phyloP scores from a whole-genome alignment of 1,140 invertebrate genomes.

The Gonioctena quinquepunctata region DNA sequence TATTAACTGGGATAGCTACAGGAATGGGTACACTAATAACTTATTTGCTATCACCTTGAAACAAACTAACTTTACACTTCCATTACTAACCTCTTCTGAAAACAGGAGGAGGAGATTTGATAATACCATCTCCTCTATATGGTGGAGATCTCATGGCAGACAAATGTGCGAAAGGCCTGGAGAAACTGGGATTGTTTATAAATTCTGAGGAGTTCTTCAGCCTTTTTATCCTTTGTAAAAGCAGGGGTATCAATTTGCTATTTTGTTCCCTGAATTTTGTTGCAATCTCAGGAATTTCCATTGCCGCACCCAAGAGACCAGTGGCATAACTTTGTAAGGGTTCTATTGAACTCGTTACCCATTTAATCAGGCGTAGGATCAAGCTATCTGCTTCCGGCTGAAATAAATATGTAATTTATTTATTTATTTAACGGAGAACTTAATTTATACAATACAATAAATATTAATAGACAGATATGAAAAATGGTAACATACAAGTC shows the following conservation, averaged over 20 bases:
- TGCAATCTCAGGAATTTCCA: slow-evolving; percentile 95
- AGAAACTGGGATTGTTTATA: slow-evolving; percentile 25
- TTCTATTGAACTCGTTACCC: slow-evolving; percentile 86
- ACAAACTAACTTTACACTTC: background rate
- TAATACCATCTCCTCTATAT: slow-evolving; percentile 37
- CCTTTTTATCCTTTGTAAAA: slow-evolving; percentile 80
- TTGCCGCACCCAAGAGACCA: slow-evolving; percentile 90
- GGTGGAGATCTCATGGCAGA: slow-evolving; percentile 50
- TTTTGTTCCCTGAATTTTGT: slow-evolving; percentile 89
- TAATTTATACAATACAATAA: background rate
- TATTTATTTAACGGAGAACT: background rate
- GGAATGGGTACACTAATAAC: too few relatives aligned
- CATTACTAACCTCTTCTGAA: slow-evolving; percentile 16
- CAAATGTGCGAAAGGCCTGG: slow-evolving; percentile 66
- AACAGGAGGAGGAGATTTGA: slow-evolving; percentile 23
- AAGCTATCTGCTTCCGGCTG: slow-evolving; percentile 82
- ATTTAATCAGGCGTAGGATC: slow-evolving; percentile 82
- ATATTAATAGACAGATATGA: too few relatives aligned
- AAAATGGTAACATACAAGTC: too few relatives aligned
- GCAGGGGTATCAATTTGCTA: slow-evolving; percentile 80
- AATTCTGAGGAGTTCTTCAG: slow-evolving; percentile 62
- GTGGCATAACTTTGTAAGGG: slow-evolving; percentile 93
- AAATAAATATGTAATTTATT: slow-evolving; percentile 26
- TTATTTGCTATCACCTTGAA: too few relatives aligned
- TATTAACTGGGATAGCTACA: too few relatives aligned